phyloP scores from a whole-genome alignment of 2,888 invertebrate species.

The Campoplex nolae region DNA sequence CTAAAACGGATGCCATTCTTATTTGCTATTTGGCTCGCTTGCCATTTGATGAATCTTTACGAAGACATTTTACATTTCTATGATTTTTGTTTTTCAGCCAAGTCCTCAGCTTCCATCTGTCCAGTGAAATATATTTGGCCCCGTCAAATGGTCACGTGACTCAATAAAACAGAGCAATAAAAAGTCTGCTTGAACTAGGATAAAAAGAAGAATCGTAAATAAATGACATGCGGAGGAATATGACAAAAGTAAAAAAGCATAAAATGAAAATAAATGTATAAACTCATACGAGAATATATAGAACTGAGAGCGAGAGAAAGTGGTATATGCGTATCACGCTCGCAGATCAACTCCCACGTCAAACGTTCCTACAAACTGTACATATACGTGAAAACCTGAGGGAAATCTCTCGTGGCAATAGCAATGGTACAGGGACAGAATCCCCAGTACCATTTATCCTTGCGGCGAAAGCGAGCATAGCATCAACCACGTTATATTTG shows the following conservation, averaged over 20 bases:
- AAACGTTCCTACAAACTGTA: conserved; percentile 70
- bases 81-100: neutral
- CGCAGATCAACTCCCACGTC: conserved; percentile 73
- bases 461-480: conserved; percentile 63
- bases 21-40: neutral
- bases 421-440: conserved; percentile 68
- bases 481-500: conserved; percentile 49
- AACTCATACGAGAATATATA: neutral
- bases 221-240: neutral
- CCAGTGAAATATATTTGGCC: neutral
- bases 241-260: neutral
- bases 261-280: conserved; percentile 6
- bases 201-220: conserved; percentile 5
- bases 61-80: neutral
- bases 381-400: conserved; percentile 81
- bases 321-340: conserved; percentile 64
- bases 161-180: neutral
- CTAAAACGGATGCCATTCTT: neutral
- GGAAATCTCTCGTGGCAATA: conserved; percentile 80
- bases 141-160: neutral
- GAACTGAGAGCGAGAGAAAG: conserved; percentile 1
- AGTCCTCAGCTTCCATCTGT: neutral
- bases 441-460: conserved; percentile 81
- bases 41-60: neutral
- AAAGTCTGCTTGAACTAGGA: neutral